phyloP scores from a whole-genome alignment of 2,888 invertebrate species.

The Ectemnius continuus region DNA sequence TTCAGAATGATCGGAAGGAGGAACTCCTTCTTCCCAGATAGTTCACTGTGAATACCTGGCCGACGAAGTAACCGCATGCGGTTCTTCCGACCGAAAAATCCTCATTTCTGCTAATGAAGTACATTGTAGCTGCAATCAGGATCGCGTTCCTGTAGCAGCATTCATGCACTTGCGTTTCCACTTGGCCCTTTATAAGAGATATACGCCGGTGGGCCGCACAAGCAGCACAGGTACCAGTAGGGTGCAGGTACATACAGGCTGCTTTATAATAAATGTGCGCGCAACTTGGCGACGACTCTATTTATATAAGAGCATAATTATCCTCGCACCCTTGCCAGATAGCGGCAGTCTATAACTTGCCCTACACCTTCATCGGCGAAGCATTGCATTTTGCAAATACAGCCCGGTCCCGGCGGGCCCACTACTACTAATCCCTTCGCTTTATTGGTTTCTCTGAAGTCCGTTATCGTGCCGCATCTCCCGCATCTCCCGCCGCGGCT shows the following conservation, averaged over 20 bases:
- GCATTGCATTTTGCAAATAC: too few species aligned
- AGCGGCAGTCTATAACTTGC: conserved; percentile 40
- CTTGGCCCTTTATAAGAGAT: background rate
- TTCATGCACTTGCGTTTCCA: background rate
- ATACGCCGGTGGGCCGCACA: background rate
- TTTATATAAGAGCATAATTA: conserved; percentile 49
- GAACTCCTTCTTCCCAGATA: too few species aligned
- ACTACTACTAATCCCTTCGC: conserved; percentile 40
- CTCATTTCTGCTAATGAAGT: conserved; percentile 5
- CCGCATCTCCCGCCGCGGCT: conserved; percentile 33
- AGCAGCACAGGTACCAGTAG: background rate
- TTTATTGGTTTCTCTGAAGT: conserved; percentile 51
- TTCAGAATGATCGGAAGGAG: background rate
- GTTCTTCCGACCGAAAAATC: background rate
- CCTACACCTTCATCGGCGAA: conserved; percentile 38
- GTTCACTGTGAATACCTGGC: too few species aligned
- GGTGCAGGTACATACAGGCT: background rate
- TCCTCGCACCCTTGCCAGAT: conserved; percentile 32
- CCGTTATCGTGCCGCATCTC: conserved; percentile 47
- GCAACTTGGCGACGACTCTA: conserved; percentile 45
- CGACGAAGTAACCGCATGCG: background rate
- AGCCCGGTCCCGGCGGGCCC: background rate
- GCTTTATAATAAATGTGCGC: conserved; percentile 32
- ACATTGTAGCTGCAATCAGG: conserved; percentile 1
- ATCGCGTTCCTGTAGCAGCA: background rate